Evolutionary conservation across 2,888 invertebrate species (phyloP).

Genomic region (Isoperla grammatica): DNA sequence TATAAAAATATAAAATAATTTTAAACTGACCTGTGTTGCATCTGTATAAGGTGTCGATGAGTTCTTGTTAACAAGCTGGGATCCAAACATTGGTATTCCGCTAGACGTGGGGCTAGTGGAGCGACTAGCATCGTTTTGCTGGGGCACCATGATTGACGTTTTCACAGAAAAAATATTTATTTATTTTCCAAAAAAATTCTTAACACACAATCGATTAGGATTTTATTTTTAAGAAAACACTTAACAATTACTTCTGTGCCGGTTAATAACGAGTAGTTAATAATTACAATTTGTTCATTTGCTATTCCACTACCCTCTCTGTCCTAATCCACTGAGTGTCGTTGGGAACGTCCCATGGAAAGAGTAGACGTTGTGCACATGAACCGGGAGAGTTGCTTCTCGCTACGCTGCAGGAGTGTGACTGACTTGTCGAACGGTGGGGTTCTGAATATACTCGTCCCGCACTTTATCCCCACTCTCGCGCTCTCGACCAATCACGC

Average conservation of each 20-base stretch:
- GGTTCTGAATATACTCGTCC: slow-evolving; percentile 5
- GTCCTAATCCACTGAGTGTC: neutral
- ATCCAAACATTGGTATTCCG: slow-evolving; percentile 76
- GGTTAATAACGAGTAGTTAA: too few species aligned
- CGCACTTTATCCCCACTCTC: slow-evolving; percentile 1
- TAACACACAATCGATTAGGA: neutral
- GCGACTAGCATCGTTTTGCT: slow-evolving; percentile 57
- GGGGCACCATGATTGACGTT: slow-evolving; percentile 61
- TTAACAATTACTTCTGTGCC: too few species aligned
- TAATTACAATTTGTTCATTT: too few species aligned
- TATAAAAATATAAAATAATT: neutral
- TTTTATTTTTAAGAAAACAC: too few species aligned
- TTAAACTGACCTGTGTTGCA: slow-evolving; percentile 86
- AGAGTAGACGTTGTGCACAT: neutral
- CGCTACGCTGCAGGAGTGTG: neutral
- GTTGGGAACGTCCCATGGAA: slow-evolving; percentile 5
- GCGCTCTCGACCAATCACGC: slow-evolving; percentile 1
- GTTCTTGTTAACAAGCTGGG: slow-evolving; percentile 82
- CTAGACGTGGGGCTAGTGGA: slow-evolving; percentile 56
- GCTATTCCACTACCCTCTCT: neutral
- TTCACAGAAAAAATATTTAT: slow-evolving; percentile 29
- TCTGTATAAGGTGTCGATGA: slow-evolving; percentile 95
- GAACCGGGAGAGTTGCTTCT: neutral
- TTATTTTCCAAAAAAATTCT: slow-evolving; percentile 20
- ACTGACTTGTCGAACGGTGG: neutral